Evolutionary conservation across 2,888 invertebrate species (phyloP).

Genomic region (Volucella bombylans): DNA sequence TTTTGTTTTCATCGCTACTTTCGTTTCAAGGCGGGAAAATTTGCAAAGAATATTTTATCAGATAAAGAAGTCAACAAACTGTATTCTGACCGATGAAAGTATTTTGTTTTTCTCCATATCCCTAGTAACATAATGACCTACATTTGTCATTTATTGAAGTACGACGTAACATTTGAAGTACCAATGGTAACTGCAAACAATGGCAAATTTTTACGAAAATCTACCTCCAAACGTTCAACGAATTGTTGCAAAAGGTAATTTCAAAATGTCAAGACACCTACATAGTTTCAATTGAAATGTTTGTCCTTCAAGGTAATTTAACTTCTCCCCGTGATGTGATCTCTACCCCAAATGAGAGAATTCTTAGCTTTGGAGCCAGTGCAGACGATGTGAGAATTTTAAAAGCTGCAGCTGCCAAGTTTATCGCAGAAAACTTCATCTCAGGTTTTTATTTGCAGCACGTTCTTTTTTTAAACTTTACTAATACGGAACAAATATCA

Average conservation of each 20-base stretch:
- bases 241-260: conserved; percentile 77
- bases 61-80: too few relatives aligned
- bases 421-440: conserved; percentile 76
- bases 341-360: conserved; percentile 75
- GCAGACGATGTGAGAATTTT: conserved; percentile 79
- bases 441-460: conserved; percentile 73
- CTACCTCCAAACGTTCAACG: conserved; percentile 76
- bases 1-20: too few relatives aligned
- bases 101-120: conserved; percentile 31
- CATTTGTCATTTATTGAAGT: background rate
- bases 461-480: background rate
- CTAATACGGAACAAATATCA: conserved; percentile 15
- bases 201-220: conserved; percentile 78
- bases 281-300: background rate
- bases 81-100: background rate
- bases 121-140: conserved; percentile 41
- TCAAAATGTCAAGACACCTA: background rate
- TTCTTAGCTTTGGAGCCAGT: conserved; percentile 77
- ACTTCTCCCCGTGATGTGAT: conserved; percentile 78
- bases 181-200: conserved; percentile 26
- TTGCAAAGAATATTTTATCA: too few relatives aligned
- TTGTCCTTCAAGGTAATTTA: conserved; percentile 76
- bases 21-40: too few relatives aligned
- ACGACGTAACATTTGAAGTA: background rate
- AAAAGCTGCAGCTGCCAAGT: conserved; percentile 80